A percentile compares a stretch with the other conserved stretches of the same genome.
phyloP scores from a whole-genome alignment of 2,113 vertebrate genomes.

The Rhinichthys klamathensis region DNA sequence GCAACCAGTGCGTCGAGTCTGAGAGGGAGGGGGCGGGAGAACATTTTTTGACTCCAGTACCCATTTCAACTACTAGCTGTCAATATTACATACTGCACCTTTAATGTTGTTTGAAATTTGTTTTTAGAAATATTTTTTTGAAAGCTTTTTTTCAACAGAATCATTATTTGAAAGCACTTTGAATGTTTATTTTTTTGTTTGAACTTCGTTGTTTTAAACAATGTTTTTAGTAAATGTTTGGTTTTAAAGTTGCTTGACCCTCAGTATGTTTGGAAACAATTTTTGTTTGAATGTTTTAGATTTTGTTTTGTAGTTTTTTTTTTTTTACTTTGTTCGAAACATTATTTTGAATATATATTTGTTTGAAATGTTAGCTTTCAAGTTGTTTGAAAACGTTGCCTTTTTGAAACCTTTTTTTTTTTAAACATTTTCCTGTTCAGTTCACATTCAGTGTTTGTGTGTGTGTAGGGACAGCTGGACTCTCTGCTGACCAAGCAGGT shows the following conservation, averaged over 20 bases:
- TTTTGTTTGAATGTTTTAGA: neutral
- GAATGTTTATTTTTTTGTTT: neutral
- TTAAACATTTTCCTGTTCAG: neutral
- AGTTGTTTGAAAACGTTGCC: neutral
- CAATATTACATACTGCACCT: no score
- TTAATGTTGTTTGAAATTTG: no score
- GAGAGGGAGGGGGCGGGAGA: no score
- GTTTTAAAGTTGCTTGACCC: neutral
- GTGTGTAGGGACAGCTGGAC: slow-evolving; percentile 84
- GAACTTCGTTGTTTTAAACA: neutral
- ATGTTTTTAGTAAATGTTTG: neutral
- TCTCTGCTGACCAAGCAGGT: slow-evolving; percentile 90
- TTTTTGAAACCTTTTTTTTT: neutral
- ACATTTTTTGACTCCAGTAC: no score
- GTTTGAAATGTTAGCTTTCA: neutral
- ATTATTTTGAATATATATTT: neutral
- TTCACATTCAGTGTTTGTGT: slow-evolving; percentile 37
- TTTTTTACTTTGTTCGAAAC: neutral
- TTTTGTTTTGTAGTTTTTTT: neutral
- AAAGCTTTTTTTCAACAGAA: no score
- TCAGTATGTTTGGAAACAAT: neutral
- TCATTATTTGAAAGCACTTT: neutral
- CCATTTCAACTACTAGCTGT: no score
- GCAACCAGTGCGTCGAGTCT: no score
- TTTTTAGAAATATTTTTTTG: no score